Evolutionary conservation across 2,888 invertebrate genomes (phyloP).

Genomic region (Magallana nippona): DNA sequence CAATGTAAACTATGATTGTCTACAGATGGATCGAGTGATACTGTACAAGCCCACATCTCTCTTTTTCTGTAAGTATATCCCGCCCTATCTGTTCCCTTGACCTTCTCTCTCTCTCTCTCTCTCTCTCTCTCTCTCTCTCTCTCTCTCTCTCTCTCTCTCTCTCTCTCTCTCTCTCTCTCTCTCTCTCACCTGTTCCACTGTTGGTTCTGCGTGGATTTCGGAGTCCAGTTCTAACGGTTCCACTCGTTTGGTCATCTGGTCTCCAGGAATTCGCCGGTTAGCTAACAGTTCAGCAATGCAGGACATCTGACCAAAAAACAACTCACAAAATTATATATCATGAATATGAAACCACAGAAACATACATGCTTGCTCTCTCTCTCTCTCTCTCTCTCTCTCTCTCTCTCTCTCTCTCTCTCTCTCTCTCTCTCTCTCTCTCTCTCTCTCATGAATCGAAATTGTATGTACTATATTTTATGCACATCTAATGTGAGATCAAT

Average conservation of each 20-base stretch:
- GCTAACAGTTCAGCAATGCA: slow-evolving; percentile 80
- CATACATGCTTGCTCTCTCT: not conserved
- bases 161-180: not conserved
- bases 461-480: too few relatives aligned
- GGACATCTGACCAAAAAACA: slow-evolving; percentile 76
- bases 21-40: too few relatives aligned
- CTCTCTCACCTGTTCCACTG: slow-evolving; percentile 66
- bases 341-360: not conserved
- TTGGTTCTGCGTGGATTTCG: slow-evolving; percentile 66
- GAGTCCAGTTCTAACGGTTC: slow-evolving; percentile 62
- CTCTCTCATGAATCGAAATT: not conserved
- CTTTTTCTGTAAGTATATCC: too few relatives aligned
- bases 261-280: slow-evolving; percentile 81
- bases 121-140: not conserved
- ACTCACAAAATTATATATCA: not conserved
- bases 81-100: too few relatives aligned
- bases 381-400: slow-evolving; percentile 37
- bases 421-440: slow-evolving; percentile 45
- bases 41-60: too few relatives aligned
- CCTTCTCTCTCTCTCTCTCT: too few relatives aligned
- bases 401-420: slow-evolving; percentile 43
- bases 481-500: too few relatives aligned
- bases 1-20: too few relatives aligned
- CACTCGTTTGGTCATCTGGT: slow-evolving; percentile 76
- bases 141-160: not conserved